Base-by-base conservation (phyloP, 1,140 invertebrate genomes). In the Ruditapes philippinarum region DNA sequence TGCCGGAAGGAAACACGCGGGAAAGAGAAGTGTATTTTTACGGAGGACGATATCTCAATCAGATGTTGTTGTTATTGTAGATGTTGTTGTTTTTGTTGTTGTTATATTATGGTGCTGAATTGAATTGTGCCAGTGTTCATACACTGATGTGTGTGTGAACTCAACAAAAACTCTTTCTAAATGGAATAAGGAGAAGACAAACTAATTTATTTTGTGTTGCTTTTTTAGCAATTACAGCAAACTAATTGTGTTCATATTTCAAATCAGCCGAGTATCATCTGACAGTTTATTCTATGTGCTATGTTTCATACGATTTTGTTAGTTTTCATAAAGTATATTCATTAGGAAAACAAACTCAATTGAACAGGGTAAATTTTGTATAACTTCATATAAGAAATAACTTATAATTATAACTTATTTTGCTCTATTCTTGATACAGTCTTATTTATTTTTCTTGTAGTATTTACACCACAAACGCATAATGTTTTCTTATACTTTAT, bases 101-200 rank as follows among this genome's bases (percentile, higher is more conserved):
- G 45, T 78, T 54, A 51, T 38, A 49, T 78, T 78, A 33, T 54
- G 74, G 74, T 78, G 74, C 74, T 78, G 74, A 78, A n/a, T 28
- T 57, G 74, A 78, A 45, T 28, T 36, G 74, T 78, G 74, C 74
- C 74, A 78, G 74, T 78, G 31, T 70, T 12, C 36, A 70, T 70
- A 38, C 60, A n/a, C 65, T 38, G 3, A 14, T 70, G 57, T 28
- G 57, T 28, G 28, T 70, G 65, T 33, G 25, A 70, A 70, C 31
- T 31, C 1, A 28, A 36, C 57, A 28, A 62, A 28, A 62, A 62
- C 57, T 45, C 42, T 14, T 45, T 7, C 42, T 7, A 45, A 62
- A 4, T 28, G 9, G 19, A 62, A 25, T n/a, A 28, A 62, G 28
- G 28, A 70, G 65, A 38, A 70, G 38, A 62, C 36, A 65, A 38